Evolutionary conservation across 1,140 invertebrate species (phyloP).

Genomic region (Calliopsis andreniformis): DNA sequence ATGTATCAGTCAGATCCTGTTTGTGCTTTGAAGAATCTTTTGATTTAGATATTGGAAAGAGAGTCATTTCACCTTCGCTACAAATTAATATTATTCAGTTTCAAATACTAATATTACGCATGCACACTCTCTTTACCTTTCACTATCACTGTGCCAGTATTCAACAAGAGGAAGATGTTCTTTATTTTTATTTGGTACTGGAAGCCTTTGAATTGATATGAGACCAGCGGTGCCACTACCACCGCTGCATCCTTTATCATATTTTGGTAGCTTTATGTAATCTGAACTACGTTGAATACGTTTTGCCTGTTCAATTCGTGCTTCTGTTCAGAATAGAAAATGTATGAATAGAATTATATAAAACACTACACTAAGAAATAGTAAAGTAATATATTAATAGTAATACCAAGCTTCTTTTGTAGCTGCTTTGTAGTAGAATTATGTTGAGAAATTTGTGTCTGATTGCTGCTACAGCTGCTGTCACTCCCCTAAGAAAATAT

Average conservation of each 20-base stretch:
- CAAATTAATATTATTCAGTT: constrained; percentile 42
- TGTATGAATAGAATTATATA: constrained; percentile 46
- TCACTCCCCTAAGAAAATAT: constrained; percentile 77
- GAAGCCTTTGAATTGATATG: constrained; percentile 84
- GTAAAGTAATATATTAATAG: constrained; percentile 23
- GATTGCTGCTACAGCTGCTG: constrained; percentile 79
- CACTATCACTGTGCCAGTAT: constrained; percentile 79
- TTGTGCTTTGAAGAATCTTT: constrained; percentile 80
- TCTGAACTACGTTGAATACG: constrained; percentile 82
- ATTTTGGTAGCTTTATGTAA: constrained; percentile 81
- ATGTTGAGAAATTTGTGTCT: constrained; percentile 70
- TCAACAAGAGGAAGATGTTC: constrained; percentile 84
- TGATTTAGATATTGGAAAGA: constrained; percentile 81
- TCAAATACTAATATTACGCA: not conserved
- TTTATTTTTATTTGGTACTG: constrained; percentile 82
- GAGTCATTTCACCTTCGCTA: constrained; percentile 83
- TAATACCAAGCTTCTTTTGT: constrained; percentile 81
- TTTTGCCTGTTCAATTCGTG: constrained; percentile 83
- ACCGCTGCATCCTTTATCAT: constrained; percentile 71
- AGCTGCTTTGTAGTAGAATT: constrained; percentile 79
- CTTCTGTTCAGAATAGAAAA: constrained; percentile 75
- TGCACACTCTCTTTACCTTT: constrained; percentile 67
- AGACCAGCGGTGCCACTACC: constrained; percentile 71
- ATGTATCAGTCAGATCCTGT: constrained; percentile 84
- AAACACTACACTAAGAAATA: constrained; percentile 43